A percentile compares a stretch with the other conserved stretches of the same genome.
Evolutionary conservation across 2,113 vertebrate genomes (phyloP).

Genomic region (Dendrocopos noguchii): DNA sequence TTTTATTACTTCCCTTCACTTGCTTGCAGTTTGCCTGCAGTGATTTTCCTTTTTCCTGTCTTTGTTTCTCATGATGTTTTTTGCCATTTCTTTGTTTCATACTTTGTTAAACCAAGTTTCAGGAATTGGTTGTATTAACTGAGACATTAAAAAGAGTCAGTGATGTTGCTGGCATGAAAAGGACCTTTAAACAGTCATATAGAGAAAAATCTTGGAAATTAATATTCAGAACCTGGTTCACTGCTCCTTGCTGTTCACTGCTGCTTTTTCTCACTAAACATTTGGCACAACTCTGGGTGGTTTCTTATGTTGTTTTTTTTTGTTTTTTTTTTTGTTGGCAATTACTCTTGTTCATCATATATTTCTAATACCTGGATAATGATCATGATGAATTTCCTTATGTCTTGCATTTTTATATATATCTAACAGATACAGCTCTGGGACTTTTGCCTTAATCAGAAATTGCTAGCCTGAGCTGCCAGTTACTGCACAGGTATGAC

Average conservation of each 20-base stretch:
- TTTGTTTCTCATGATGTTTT: background rate
- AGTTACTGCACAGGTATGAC: background rate
- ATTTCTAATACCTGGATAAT: background rate
- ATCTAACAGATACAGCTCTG: background rate
- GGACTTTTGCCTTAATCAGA: background rate
- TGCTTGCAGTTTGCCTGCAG: background rate
- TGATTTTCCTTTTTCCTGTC: background rate
- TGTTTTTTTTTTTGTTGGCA: background rate
- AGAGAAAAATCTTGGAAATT: background rate
- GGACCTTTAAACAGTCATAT: background rate
- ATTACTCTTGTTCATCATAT: background rate
- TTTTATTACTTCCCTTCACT: background rate
- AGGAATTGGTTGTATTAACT: background rate
- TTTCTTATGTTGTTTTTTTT: background rate
- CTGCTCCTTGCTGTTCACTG: background rate
- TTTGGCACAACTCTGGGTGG: background rate
- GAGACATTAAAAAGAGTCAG: background rate
- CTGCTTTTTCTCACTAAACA: fast-evolving
- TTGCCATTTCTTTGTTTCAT: background rate
- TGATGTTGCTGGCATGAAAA: background rate
- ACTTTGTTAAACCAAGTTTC: background rate
- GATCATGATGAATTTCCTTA: background rate
- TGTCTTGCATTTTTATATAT: background rate
- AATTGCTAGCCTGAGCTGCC: background rate
- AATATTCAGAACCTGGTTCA: background rate